phyloP scores from a whole-genome alignment of 1,140 invertebrate genomes.

The Philotrypesis tridentata region DNA sequence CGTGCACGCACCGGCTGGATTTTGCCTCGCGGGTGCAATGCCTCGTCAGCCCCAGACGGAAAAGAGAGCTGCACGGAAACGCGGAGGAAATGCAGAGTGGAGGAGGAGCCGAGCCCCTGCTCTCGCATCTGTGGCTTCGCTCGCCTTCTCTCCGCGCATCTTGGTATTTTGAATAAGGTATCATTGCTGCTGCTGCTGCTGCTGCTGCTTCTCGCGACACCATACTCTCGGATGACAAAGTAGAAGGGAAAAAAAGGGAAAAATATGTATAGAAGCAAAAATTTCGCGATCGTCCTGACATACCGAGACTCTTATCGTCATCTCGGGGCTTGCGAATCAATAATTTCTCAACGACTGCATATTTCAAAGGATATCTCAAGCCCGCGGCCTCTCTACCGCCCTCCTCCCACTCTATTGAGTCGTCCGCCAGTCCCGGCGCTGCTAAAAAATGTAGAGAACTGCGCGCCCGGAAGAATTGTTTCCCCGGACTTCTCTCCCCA shows the following conservation, averaged over 20 bases:
- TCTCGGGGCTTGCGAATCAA: slow-evolving; percentile 22
- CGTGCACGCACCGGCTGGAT: not conserved
- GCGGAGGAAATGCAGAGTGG: too few species aligned
- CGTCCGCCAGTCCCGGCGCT: not conserved
- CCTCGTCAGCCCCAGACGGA: not conserved
- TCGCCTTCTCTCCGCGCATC: too few species aligned
- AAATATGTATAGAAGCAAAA: too few species aligned
- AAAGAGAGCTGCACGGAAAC: not conserved
- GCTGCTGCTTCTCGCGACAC: too few species aligned
- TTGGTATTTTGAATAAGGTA: too few species aligned
- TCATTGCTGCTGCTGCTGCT: too few species aligned
- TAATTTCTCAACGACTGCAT: slow-evolving; percentile 31
- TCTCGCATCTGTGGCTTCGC: not conserved
- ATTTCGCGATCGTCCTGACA: not conserved
- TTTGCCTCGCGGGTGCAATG: not conserved
- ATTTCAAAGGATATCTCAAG: slow-evolving; percentile 34
- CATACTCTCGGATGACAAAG: not conserved
- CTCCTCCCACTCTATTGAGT: not conserved
- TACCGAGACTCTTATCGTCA: slow-evolving; percentile 9
- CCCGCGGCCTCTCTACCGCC: not conserved
- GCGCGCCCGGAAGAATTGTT: slow-evolving; percentile 37
- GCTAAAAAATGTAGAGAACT: slow-evolving; percentile 38
- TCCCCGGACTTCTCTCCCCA: not conserved
- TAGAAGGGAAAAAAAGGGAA: not conserved
- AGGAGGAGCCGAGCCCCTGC: too few species aligned